These are phyloP conservation scores for Nipponia nippon DNA, from an alignment of 2,113 vertebrate genomes.

Conservation along the genomic window DNA sequence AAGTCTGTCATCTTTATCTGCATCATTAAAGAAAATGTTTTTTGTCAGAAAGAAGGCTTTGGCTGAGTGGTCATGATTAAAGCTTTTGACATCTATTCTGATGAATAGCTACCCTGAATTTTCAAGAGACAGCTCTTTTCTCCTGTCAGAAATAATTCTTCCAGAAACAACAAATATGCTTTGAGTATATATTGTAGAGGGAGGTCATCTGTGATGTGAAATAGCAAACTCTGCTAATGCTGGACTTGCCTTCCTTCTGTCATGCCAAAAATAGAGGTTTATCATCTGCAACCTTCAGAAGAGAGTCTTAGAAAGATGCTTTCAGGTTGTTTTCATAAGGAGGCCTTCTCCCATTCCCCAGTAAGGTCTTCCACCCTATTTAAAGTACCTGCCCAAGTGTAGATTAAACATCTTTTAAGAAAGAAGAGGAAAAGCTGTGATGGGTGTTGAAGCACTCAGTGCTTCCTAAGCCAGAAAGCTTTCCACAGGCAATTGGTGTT, in stretches of 20 bases:
- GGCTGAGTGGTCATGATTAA: constrained; percentile 5
- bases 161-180: constrained; percentile 49
- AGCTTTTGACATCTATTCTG: constrained; percentile 40
- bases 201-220: constrained; percentile 42
- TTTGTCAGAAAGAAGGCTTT: constrained; percentile 36
- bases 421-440: neutral
- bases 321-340: neutral
- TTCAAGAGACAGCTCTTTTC: constrained; percentile 18
- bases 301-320: neutral
- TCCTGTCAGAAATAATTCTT: constrained; percentile 45
- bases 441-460: constrained; percentile 6
- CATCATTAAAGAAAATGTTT: neutral
- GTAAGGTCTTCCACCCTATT: neutral
- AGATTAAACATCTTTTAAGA: neutral
- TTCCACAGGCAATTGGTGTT: constrained; percentile 38
- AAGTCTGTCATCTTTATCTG: constrained; percentile 13
- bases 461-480: constrained; percentile 36
- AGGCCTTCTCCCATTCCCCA: neutral
- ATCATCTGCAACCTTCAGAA: neutral
- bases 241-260: constrained; percentile 8
- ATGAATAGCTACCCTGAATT: constrained; percentile 27
- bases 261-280: constrained; percentile 7
- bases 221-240: neutral
- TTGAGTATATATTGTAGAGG: neutral
- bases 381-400: neutral